A percentile compares a stretch with the other conserved stretches of the same genome.
Conservation (phyloP, 2,888 invertebrate genomes). For the Sphaerophoria taeniata region DNA sequence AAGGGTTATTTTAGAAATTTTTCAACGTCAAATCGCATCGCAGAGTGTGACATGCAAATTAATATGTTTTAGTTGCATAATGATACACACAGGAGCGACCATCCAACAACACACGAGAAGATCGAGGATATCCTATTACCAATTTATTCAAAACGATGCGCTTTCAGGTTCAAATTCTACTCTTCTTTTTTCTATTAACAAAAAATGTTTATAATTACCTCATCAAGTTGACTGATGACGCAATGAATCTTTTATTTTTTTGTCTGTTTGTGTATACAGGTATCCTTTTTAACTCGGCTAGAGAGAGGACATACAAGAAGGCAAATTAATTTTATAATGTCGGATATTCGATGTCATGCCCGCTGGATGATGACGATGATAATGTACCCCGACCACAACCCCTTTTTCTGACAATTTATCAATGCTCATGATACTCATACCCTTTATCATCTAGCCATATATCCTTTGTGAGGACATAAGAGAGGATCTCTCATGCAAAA, state of each 20-base stretch:
- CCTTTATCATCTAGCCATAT: background rate
- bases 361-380: conserved; percentile 24
- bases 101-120: conserved; percentile 27
- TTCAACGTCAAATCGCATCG: conserved; percentile 59
- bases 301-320: conserved; percentile 56
- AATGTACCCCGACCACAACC: conserved; percentile 70
- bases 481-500: conserved; percentile 47
- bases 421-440: conserved; percentile 43
- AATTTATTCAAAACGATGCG: conserved; percentile 71
- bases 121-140: conserved; percentile 61
- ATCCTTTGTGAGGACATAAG: background rate
- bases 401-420: conserved; percentile 73
- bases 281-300: conserved; percentile 25
- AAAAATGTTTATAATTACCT: conserved; percentile 81
- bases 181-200: conserved; percentile 73
- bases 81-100: conserved; percentile 1
- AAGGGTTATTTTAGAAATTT: conserved; percentile 29
- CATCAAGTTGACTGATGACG: conserved; percentile 83
- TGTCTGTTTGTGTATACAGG: conserved; percentile 18
- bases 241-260: conserved; percentile 76
- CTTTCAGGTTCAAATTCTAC: conserved; percentile 52
- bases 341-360: conserved; percentile 42
- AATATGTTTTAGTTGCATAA: conserved; percentile 75
- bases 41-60: conserved; percentile 78
- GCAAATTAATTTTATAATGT: conserved; percentile 67